Conservation (phyloP, 2,113 vertebrate genomes). For the Cairina moschata region DNA sequence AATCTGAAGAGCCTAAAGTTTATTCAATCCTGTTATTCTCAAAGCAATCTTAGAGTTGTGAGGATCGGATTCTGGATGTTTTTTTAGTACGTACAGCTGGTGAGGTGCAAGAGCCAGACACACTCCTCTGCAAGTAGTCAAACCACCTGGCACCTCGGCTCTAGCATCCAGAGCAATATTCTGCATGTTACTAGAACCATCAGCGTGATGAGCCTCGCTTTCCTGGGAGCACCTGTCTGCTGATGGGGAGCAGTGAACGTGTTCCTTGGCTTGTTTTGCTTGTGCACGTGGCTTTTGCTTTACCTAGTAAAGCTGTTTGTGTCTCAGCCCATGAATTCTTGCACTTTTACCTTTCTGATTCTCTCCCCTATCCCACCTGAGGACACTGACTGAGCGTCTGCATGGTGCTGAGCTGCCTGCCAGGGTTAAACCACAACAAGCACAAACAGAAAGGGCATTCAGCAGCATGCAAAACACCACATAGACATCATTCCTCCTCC, state of each 20-base stretch:
- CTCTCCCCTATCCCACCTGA: too few species aligned
- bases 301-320: too few species aligned
- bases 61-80: background rate
- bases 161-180: background rate
- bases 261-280: too few species aligned
- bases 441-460: background rate
- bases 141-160: background rate
- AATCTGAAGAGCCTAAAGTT: background rate
- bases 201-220: too few species aligned
- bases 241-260: too few species aligned
- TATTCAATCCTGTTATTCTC: background rate
- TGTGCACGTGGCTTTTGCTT: too few species aligned
- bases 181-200: background rate
- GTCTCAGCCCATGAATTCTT: too few species aligned
- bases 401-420: too few species aligned
- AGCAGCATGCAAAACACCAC: background rate
- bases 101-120: background rate
- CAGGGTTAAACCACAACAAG: background rate
- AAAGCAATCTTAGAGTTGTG: fast-evolving
- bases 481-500: background rate
- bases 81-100: background rate
- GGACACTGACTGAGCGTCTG: too few species aligned
- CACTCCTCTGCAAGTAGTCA: background rate
- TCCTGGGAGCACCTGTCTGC: too few species aligned
- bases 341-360: too few species aligned